Evolutionary conservation across 2,888 invertebrate genomes (phyloP).

Genomic region (Lydus trimaculatus): DNA sequence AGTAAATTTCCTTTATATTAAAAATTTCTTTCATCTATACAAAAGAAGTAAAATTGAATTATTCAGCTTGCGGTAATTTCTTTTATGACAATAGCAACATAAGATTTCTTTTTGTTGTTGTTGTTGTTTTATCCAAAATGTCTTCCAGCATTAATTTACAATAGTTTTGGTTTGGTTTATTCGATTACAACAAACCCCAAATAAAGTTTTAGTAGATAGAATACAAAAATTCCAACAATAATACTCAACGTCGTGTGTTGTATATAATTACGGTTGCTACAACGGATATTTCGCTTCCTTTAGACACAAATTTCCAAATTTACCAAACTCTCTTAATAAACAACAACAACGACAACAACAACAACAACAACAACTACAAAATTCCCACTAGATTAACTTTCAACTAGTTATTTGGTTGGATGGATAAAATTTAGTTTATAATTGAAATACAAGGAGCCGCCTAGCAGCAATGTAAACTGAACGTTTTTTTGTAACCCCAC

Average conservation of each 20-base stretch:
- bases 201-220: slow-evolving; percentile 16
- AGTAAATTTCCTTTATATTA: not conserved
- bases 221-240: slow-evolving; percentile 27
- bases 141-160: not conserved
- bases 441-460: not conserved
- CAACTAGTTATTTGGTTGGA: not conserved
- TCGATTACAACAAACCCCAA: not conserved
- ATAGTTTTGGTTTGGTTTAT: not conserved
- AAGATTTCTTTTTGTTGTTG: not conserved
- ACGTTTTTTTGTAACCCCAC: not conserved
- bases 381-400: not conserved
- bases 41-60: not conserved
- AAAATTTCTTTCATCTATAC: not conserved
- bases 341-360: not conserved
- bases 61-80: not conserved
- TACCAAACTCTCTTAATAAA: not conserved
- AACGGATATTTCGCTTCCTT: slow-evolving; percentile 17
- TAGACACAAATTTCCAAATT: not conserved
- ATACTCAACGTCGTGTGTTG: slow-evolving; percentile 20
- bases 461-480: not conserved
- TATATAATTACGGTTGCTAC: slow-evolving; percentile 24
- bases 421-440: not conserved
- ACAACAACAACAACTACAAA: not conserved
- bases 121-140: not conserved
- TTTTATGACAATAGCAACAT: not conserved